A percentile compares a stretch with the other conserved stretches of the same genome.
phyloP scores from a whole-genome alignment of 2,113 vertebrate species.

The Chloroceryle aenea region DNA sequence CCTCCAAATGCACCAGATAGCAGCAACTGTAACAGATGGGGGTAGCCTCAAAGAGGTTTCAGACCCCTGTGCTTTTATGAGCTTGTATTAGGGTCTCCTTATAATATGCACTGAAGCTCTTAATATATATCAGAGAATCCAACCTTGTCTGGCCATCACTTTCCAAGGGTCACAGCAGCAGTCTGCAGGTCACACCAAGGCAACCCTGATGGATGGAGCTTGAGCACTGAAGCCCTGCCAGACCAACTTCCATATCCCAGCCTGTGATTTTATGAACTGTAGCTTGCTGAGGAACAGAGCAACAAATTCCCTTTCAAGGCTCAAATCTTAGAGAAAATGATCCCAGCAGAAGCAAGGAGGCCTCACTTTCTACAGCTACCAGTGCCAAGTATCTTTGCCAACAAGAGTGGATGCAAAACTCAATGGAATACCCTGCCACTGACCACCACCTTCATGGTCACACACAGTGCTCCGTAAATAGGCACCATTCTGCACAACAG shows the following conservation, averaged over 20 bases:
- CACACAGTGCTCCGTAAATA: background rate
- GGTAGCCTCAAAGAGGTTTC: background rate
- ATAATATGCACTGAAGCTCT: background rate
- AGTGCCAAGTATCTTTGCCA: background rate
- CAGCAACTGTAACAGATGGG: background rate
- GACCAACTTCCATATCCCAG: background rate
- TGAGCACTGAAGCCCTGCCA: background rate
- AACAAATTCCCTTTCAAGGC: background rate
- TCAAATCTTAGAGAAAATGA: background rate
- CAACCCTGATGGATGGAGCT: background rate
- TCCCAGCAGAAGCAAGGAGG: background rate
- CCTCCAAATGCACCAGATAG: background rate
- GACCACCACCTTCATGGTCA: background rate
- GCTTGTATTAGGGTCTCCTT: background rate
- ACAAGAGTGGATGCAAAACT: background rate
- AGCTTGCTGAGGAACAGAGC: background rate
- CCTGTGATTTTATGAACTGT: background rate
- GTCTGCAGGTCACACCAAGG: background rate
- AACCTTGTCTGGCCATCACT: background rate
- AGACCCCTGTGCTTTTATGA: background rate
- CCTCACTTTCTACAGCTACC: background rate
- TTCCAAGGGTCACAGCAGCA: background rate
- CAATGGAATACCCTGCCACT: background rate
- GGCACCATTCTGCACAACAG: background rate
- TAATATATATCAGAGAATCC: background rate